Base-by-base conservation (phyloP, 2,113 vertebrate species). In the Myotis lucifugus region DNA sequence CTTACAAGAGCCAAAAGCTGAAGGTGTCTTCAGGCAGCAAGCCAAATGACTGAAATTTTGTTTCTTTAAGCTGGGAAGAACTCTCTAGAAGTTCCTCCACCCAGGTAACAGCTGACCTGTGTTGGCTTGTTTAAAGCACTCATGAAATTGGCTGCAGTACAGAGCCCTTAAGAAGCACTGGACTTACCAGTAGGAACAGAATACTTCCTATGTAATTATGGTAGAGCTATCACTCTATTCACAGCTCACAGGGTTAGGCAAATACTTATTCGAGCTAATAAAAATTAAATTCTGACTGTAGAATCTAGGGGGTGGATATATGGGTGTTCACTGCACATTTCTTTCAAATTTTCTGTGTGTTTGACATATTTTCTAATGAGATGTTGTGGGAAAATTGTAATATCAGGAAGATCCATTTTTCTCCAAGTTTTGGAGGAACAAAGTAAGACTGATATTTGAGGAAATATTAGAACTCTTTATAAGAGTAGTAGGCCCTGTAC, bases 71-170 rank as follows among this genome's bases (percentile, higher is more conserved):
- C 78, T 95, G 92, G 73, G 93, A 91, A 97, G 82, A 93, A 52
- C 5, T 92, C 82, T 95, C 64, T 50, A 82, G 87, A 95, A 96
- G 90, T 6, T 90, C 40, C 96, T 97, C 95, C 96, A 95, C 97
- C 96, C 91, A 94, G 69, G 70, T 95, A 92, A 84, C 94, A 76
- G 88, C 82, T 83, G 73, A 73, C 95, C 48, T 97, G 96, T 95
- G 27, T 76, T 84, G 94, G 91, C 96, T 97, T 97, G 97, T 96
- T 78, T 74, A 74, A 93, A 93, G 69, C n/a, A 34, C 61, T 92
- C 64, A 69, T 52, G 52, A 66, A 92, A 50, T 84, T 96, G 97
- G 96, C 88, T 25, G 5, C 21, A 50, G 67, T 85, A 76, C 95
- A 94, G 92, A 85, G 81, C 15, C 78, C 93, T 79, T 52, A 56